Percentiles rank a stretch among this genome's conserved stretches.
phyloP scores from a whole-genome alignment of 1,140 invertebrate species.

The Bradynema listronoti region DNA sequence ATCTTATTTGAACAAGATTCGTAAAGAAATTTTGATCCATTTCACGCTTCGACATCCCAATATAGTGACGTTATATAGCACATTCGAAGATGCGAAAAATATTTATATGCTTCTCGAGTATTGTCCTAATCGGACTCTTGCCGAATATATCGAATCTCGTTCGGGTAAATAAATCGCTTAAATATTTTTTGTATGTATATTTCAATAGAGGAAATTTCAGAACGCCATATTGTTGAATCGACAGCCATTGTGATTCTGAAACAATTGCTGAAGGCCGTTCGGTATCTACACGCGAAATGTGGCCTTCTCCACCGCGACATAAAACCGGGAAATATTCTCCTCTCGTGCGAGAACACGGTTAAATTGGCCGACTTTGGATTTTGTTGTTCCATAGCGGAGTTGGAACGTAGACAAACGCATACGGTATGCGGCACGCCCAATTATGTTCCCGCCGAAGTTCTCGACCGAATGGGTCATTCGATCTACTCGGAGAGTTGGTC shows the following conservation, averaged over 20 bases:
- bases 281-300: slow-evolving; percentile 33
- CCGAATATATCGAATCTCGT: slow-evolving; percentile 29
- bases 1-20: slow-evolving; percentile 30
- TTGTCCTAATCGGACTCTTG: slow-evolving; percentile 32
- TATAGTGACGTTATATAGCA: slow-evolving; percentile 29
- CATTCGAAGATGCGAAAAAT: slow-evolving; percentile 38
- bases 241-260: slow-evolving; percentile 34
- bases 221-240: slow-evolving; percentile 24
- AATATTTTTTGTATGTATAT: slow-evolving; percentile 9
- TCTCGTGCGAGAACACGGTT: slow-evolving; percentile 25
- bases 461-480: slow-evolving; percentile 29
- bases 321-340: slow-evolving; percentile 34
- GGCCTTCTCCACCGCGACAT: slow-evolving; percentile 32
- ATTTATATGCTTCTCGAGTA: slow-evolving; percentile 38
- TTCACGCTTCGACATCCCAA: slow-evolving; percentile 38
- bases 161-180: slow-evolving; percentile 21
- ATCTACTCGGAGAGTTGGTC: slow-evolving; percentile 34
- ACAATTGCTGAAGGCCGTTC: slow-evolving; percentile 29
- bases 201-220: slow-evolving; percentile 19
- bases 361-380: slow-evolving; percentile 39
- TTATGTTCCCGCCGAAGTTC: slow-evolving; percentile 30
- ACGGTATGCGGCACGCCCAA: slow-evolving; percentile 38
- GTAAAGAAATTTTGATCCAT: slow-evolving; percentile 31
- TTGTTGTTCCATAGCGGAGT: slow-evolving; percentile 32
- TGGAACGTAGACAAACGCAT: slow-evolving; percentile 11